Percentiles rank a stretch among this genome's conserved stretches.
Conservation (phyloP, 2,888 invertebrate genomes). For the Cremastobaeus sp. region DNA sequence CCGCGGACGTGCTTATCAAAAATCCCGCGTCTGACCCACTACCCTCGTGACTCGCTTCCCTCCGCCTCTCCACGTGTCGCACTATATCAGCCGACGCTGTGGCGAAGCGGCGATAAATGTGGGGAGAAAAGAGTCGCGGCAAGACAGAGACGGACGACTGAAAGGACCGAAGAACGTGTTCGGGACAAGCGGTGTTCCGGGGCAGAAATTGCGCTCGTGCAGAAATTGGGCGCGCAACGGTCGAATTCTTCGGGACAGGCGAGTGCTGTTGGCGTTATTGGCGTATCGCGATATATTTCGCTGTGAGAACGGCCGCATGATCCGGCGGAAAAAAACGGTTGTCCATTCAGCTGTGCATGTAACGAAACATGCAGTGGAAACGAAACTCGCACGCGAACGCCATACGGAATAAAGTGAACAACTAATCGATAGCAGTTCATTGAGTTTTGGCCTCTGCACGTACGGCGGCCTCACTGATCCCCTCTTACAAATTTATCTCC, state of each 20-base stretch:
- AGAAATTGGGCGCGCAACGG: neutral
- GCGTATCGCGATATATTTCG: too few species aligned
- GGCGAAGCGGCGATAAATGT: conserved; percentile 57
- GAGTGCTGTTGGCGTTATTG: too few species aligned
- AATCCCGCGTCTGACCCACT: conserved; percentile 72
- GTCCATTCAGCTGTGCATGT: neutral
- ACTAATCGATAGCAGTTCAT: conserved; percentile 75
- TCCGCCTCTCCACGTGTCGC: conserved; percentile 62
- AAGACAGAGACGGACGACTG: conserved; percentile 54
- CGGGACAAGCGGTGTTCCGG: conserved; percentile 45
- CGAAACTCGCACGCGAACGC: conserved; percentile 60
- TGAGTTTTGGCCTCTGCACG: conserved; percentile 72
- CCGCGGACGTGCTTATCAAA: conserved; percentile 61
- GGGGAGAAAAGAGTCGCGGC: conserved; percentile 54
- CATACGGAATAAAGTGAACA: conserved; percentile 70
- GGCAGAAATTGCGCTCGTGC: too few species aligned
- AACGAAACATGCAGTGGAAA: conserved; percentile 27
- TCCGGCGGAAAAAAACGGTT: neutral
- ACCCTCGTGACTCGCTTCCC: conserved; percentile 73
- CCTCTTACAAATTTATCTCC: conserved; percentile 59
- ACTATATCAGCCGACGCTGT: conserved; percentile 53
- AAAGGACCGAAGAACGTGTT: conserved; percentile 55
- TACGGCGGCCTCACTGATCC: conserved; percentile 49
- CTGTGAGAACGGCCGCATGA: too few species aligned
- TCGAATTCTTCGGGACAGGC: too few species aligned